Evolutionary conservation across 2,113 vertebrate species (phyloP), one percentile per base, ranked within the genome.

Genomic region (Setophaga petechia): DNA sequence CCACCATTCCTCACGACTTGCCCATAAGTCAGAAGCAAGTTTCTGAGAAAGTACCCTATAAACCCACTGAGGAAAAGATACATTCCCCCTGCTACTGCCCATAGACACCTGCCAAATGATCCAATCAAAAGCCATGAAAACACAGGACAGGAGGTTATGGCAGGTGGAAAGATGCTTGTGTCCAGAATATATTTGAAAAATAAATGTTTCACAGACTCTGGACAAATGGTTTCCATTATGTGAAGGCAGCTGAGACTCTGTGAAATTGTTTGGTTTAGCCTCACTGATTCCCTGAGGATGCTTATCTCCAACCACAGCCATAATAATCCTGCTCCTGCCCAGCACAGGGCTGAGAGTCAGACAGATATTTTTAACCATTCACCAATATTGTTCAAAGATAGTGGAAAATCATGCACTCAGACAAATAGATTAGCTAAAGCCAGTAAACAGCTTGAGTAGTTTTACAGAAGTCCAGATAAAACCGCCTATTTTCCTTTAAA

Each of bases 301-400:
- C 85, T 95, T 93, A 92, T 95, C 93, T 96, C 87, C 90, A 89
- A 52, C 77, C 81, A 73, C 94, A 95, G 96, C 77, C 93, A 83
- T 28, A 79, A 89, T 54, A 93, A 89, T 6, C 54, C 74, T 30
- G 54, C 14, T 69, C 57, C 91, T 1, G 3, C 87, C 93, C 12
- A 74, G 65, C 75, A 73, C 49, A 90, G 39, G 43, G 63, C 37
- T 47, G 33, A 83, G 27, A 91, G 72, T 33, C 75, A 91, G 82
- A 95, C 54, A 85, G 83, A 59, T 84, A 81, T 92, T 93, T 85
- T 81, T 73, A 84, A 89, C 61, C n/a, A 15, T 87, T 89, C 61
- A 37, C n/a, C 47, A 22, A 19, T 52, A 92, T 44, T 90, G 61
- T 81, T 90, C 75, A 75, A 63, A 71, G 57, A 90, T 6, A 74